These are phyloP conservation scores for Fragum whitleyi DNA, from an alignment of 2,888 invertebrate species.

Conservation along the genomic window DNA sequence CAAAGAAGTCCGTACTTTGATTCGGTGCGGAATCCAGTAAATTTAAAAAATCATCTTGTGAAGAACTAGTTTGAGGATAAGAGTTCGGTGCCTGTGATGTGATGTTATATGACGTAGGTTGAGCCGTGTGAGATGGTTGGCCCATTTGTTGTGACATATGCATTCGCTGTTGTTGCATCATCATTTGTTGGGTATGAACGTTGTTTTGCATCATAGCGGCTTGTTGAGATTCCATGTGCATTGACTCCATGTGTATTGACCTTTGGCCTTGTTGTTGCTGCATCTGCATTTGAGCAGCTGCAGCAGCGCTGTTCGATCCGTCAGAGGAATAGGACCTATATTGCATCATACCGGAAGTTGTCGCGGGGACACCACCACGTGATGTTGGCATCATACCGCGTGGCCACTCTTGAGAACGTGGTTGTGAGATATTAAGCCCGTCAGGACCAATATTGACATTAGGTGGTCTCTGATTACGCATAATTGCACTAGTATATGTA, in stretches of 20 bases:
- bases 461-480: constrained; percentile 87
- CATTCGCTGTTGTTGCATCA: constrained; percentile 82
- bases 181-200: constrained; percentile 71
- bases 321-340: constrained; percentile 84
- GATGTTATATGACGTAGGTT: constrained; percentile 59
- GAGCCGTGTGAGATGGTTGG: constrained; percentile 61
- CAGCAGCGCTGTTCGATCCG: constrained; percentile 53
- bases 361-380: constrained; percentile 35
- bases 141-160: constrained; percentile 85
- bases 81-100: constrained; percentile 46
- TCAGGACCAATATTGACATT: constrained; percentile 88
- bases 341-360: constrained; percentile 83
- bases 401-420: constrained; percentile 86
- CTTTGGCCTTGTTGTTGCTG: constrained; percentile 69
- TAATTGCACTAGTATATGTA: constrained; percentile 82
- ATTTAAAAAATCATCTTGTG: constrained; percentile 90
- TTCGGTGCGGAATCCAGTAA: constrained; percentile 91
- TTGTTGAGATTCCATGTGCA: constrained; percentile 73
- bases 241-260: constrained; percentile 64
- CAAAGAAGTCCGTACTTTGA: constrained; percentile 89
- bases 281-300: constrained; percentile 76
- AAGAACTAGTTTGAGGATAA: constrained; percentile 64
- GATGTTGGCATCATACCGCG: constrained; percentile 58
- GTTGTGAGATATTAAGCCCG: constrained; percentile 85
- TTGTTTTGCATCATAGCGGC: constrained; percentile 71